Conservation (phyloP, 2,113 vertebrate species). For the Cynoglossus semilaevis region DNA sequence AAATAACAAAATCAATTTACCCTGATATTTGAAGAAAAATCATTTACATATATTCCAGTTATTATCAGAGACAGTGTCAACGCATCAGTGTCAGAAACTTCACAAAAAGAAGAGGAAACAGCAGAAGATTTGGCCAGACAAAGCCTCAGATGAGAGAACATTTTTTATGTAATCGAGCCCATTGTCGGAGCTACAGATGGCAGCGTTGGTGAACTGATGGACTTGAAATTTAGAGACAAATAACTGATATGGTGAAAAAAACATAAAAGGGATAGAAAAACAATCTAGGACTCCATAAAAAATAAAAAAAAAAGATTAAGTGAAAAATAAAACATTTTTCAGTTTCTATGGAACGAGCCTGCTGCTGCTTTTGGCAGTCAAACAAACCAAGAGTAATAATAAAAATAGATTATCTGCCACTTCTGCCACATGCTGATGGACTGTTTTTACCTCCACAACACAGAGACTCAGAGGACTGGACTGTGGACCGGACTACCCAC, state of each 20-base stretch:
- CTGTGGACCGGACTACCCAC: too few relatives aligned
- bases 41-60: too few relatives aligned
- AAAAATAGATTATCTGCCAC: constrained; percentile 33
- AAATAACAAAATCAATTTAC: too few relatives aligned
- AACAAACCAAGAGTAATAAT: neutral
- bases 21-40: too few relatives aligned
- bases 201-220: constrained; percentile 60
- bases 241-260: constrained; percentile 54
- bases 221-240: constrained; percentile 49
- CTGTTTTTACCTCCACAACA: too few relatives aligned
- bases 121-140: constrained; percentile 5
- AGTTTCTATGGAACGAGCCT: constrained; percentile 15
- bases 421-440: constrained; percentile 16
- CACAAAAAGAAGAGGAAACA: constrained; percentile 11
- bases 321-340: constrained; percentile 2
- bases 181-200: constrained; percentile 32
- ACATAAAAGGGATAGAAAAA: neutral
- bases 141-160: constrained; percentile 12
- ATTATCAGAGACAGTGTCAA: neutral
- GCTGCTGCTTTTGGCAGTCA: neutral
- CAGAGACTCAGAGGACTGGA: too few relatives aligned
- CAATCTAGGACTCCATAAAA: constrained; percentile 35
- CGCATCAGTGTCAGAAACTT: constrained; percentile 1
- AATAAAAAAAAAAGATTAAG: neutral
- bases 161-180: constrained; percentile 49